Evolutionary conservation across 2,113 vertebrate genomes (phyloP), one percentile per base, ranked within the genome.

Genomic region (Leuciscus idus): DNA sequence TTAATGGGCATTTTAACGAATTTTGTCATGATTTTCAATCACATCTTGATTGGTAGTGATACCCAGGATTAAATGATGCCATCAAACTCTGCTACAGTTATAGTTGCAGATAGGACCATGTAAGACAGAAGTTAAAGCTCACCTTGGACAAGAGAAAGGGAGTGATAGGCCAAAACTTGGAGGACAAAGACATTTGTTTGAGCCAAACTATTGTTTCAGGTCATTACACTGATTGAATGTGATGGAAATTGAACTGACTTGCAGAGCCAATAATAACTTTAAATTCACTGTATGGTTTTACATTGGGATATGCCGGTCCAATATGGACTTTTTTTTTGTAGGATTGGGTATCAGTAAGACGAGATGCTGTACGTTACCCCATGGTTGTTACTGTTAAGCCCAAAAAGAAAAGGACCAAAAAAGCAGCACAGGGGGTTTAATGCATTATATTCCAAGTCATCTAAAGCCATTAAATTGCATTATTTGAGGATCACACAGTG

Each of bases 81-180:
- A 79, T 86, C 87, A 84, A 66, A 73, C 87, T 86, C 83, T 88
- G 83, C 83, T 52, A 74, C 36, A 73, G 74, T 43, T 26, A 86
- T 15, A 55, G 73, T 46, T 73, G 17, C 21, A 3, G 13, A 77
- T 46, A 55, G 73, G 87, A 61, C 76, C 23, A 21, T 84, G 85
- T 66, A 75, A 79, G 17, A 82, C n/a, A 19, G 78, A 61, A 83
- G 57, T 80, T 88, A 66, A 84, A 77, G 75, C 21, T 61, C 77
- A 79, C 77, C 19, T 79, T 79, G 52, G 52, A 61, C 30, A 39
- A 77, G 26, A 55, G 17, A 61, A 79, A 33, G 55, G 11, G 2
- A 39, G 19, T 39, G 30, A 15, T 61, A 79, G 55, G 48, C 9
- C 19, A n/a, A 36, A 79, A 59, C 55, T 79, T n/a, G 3, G 33